Conservation (phyloP, 1,140 invertebrate genomes). For the Drosophila subpulchrella region DNA sequence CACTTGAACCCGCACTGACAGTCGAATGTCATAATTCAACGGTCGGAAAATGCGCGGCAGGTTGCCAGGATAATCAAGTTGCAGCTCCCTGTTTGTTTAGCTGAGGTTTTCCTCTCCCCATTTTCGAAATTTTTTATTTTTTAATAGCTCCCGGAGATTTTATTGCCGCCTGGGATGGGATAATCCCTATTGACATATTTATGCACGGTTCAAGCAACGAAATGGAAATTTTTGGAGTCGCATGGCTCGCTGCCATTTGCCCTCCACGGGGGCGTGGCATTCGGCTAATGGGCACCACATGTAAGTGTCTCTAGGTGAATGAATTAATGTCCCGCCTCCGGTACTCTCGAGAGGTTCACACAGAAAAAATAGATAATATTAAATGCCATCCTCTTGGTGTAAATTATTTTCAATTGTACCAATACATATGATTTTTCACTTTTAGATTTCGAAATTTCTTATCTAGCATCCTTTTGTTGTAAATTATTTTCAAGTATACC, state of each 20-base stretch:
- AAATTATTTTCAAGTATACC: no score
- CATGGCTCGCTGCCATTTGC: slow-evolving; percentile 57
- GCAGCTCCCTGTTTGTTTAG: slow-evolving; percentile 62
- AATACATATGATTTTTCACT: no score
- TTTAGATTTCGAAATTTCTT: no score
- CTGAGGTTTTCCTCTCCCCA: slow-evolving; percentile 41
- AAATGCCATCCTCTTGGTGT: no score
- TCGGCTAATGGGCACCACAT: slow-evolving; percentile 56
- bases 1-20: slow-evolving; percentile 70
- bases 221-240: slow-evolving; percentile 65
- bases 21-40: slow-evolving; percentile 80
- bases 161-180: slow-evolving; percentile 27
- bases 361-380: background rate
- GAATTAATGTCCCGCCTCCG: slow-evolving; percentile 30
- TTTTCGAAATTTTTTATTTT: background rate
- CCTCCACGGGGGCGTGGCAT: slow-evolving; percentile 33
- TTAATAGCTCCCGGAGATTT: slow-evolving; percentile 41
- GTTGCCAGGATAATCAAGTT: slow-evolving; percentile 64
- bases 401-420: background rate
- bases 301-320: slow-evolving; percentile 50
- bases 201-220: slow-evolving; percentile 74
- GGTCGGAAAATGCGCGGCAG: slow-evolving; percentile 61
- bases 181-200: slow-evolving; percentile 78
- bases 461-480: no score
- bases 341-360: no score